Conservation (phyloP, 2,113 vertebrate genomes). For the Meleagris gallopavo region DNA sequence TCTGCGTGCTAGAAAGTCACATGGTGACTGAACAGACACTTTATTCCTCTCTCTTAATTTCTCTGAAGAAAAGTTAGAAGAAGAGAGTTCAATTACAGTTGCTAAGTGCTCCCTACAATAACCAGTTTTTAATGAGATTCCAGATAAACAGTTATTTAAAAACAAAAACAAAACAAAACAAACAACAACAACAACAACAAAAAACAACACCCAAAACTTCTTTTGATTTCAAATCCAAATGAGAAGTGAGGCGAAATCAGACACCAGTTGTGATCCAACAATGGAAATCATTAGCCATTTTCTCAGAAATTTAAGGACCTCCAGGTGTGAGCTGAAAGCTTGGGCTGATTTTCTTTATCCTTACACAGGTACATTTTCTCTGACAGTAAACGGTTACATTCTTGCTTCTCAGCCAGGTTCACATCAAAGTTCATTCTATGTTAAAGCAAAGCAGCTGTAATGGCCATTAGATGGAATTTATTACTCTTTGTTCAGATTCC, state of each 20-base stretch:
- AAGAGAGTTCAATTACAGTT: not conserved
- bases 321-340: conserved; percentile 40
- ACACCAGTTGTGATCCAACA: not conserved
- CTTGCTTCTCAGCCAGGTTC: conserved; percentile 32
- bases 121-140: not conserved
- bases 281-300: conserved; percentile 30
- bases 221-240: conserved; percentile 34
- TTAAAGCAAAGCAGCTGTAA: conserved; percentile 57
- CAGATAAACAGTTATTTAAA: not conserved
- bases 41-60: not conserved
- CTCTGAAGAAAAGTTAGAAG: not conserved
- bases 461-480: conserved; percentile 3
- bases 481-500: conserved; percentile 22
- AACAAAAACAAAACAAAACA: not conserved
- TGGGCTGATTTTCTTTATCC: conserved; percentile 26
- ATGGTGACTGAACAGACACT: not conserved
- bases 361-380: not conserved
- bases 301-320: conserved; percentile 43
- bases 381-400: not conserved
- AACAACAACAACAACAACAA: no score
- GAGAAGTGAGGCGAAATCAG: conserved; percentile 4
- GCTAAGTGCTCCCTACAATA: not conserved
- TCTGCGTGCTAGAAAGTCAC: not conserved
- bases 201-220: not conserved
- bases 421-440: conserved; percentile 9